A percentile compares a stretch with the other conserved stretches of the same genome.
Conservation (phyloP, 2,113 vertebrate genomes). For the Festucalex cinctus region DNA sequence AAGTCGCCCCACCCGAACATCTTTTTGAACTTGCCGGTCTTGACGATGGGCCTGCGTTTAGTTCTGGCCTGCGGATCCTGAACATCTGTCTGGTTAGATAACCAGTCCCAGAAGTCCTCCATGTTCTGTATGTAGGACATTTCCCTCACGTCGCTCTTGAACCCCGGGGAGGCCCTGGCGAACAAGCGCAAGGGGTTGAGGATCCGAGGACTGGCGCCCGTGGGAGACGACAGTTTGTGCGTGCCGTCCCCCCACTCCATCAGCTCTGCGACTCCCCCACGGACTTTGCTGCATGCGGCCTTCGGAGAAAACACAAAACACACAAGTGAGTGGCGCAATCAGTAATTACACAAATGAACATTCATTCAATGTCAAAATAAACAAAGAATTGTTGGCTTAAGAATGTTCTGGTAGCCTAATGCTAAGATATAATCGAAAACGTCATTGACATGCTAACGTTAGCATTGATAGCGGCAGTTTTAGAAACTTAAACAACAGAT, state of each 20-base stretch:
- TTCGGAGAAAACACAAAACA: constrained; percentile 59
- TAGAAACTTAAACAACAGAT: too few relatives aligned
- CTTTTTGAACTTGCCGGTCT: constrained; percentile 99
- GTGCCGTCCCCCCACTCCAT: constrained; percentile 85
- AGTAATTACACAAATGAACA: too few relatives aligned
- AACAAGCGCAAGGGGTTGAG: constrained; percentile 90
- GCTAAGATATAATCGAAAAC: too few relatives aligned
- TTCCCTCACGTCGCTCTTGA: constrained; percentile 80
- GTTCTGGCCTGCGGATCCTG: constrained; percentile 88
- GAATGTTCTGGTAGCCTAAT: too few relatives aligned
- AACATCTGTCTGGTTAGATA: constrained; percentile 92
- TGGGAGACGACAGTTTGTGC: constrained; percentile 78
- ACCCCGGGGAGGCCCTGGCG: constrained; percentile 81
- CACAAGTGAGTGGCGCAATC: too few relatives aligned
- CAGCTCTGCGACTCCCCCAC: constrained; percentile 72
- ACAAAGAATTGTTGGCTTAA: too few relatives aligned
- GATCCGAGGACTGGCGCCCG: constrained; percentile 79
- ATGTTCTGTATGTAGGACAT: constrained; percentile 84
- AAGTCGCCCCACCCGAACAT: constrained; percentile 99
- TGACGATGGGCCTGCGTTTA: constrained; percentile 97
- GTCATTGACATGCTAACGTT: too few relatives aligned
- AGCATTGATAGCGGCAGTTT: too few relatives aligned
- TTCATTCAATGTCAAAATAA: background rate
- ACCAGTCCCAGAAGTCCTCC: constrained; percentile 97
- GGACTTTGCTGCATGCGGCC: constrained; percentile 80